Percentiles rank a stretch among this genome's conserved stretches.
phyloP scores from a whole-genome alignment of 2,797 vertebrate genomes.

The Taenioides sp. region DNA sequence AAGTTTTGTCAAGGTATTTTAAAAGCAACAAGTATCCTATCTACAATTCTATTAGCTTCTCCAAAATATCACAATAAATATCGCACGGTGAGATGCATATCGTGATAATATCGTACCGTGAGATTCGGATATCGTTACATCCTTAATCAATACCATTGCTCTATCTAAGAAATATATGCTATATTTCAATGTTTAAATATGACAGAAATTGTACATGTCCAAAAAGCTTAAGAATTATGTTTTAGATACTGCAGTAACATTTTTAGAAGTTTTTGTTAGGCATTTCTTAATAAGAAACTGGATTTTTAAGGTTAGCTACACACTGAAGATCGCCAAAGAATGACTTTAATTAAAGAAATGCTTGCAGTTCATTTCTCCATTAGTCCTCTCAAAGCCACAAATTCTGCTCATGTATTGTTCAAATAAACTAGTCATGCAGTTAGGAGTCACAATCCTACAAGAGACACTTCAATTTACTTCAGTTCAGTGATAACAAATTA shows the following conservation, averaged over 20 bases:
- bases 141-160: too few relatives aligned
- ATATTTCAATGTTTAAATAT: too few relatives aligned
- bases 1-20: too few relatives aligned
- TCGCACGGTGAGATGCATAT: too few relatives aligned
- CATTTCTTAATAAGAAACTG: not conserved
- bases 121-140: too few relatives aligned
- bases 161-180: too few relatives aligned
- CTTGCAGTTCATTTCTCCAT: not conserved
- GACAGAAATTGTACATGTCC: too few relatives aligned
- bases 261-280: not conserved
- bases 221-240: not conserved
- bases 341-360: not conserved
- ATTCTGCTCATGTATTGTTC: constrained; percentile 1
- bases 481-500: constrained; percentile 53
- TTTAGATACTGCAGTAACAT: not conserved
- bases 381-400: not conserved
- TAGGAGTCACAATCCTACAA: constrained; percentile 56
- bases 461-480: constrained; percentile 67
- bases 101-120: too few relatives aligned
- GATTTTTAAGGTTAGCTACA: not conserved
- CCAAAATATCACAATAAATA: too few relatives aligned
- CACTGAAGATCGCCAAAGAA: not conserved
- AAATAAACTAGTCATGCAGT: constrained; percentile 37
- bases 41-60: too few relatives aligned
- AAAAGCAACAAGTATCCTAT: too few relatives aligned